Base-by-base conservation (phyloP, 2,113 vertebrate genomes). In the Limanda limanda region DNA sequence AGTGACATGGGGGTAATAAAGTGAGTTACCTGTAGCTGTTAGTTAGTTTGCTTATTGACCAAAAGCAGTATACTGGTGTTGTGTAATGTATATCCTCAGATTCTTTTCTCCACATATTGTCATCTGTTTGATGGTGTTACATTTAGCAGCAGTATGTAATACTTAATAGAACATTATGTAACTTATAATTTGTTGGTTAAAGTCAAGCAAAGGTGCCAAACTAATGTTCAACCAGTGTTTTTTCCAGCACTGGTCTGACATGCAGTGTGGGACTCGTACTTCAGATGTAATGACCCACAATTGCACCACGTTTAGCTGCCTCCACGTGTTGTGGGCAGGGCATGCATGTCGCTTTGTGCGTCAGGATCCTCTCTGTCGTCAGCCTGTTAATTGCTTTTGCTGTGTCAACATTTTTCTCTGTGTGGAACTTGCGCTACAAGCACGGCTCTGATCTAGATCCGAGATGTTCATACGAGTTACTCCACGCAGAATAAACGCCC, bases 291-390 rank as follows among this genome's bases (percentile, higher is more conserved):
- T 77, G 58, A 54, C 27, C 65, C 25, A 17, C 23, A 31, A 27
- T 61, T 65, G 54, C 51, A 5, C 27, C 37, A 51, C 21, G 45
- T 67, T 54, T 24, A 6, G 15, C 47, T 37, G 3, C 57, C 65
- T 56, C n/a, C 52, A 63, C 59, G 25, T 37, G 64, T 54, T 51
- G 54, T 57, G 31, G 54, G 21, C 65, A 59, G 27, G 61, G 65
- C 25, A 48, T 35, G 57, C 8, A 35, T 11, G 61, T 23, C 57
- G 56, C 52, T 37, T 14, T 40, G 63, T 63, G 25, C 57, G 42
- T 76, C 85, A 81, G 18, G 40, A 63, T 66, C 45, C 10, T n/a
- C 61, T 69, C 71, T 66, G 71, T 66, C 54, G 25, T 84, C 78
- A 69, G 42, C 13, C 21, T n/a, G 54, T 65, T 75, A 56, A 75